These are phyloP conservation scores for Astyanax mexicanus DNA, from an alignment of 2,797 vertebrate genomes.

Conservation along the genomic window DNA sequence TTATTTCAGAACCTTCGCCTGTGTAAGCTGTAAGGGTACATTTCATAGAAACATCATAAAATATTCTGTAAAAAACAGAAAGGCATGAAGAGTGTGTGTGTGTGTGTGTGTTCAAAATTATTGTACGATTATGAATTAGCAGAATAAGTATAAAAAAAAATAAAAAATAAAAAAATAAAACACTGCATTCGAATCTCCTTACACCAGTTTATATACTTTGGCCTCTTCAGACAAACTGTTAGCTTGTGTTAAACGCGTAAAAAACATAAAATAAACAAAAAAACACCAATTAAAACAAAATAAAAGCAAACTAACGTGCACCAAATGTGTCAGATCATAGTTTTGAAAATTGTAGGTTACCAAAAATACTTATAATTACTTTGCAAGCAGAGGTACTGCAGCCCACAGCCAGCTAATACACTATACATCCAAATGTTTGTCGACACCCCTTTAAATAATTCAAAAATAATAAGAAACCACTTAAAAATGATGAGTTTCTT, in stretches of 20 bases:
- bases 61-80: constrained; percentile 83
- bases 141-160: constrained; percentile 59
- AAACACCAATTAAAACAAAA: not conserved
- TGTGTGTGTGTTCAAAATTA: constrained; percentile 59
- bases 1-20: constrained; percentile 77
- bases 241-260: not conserved
- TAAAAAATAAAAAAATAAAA: constrained; percentile 57
- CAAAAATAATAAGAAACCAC: too few relatives aligned
- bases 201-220: constrained; percentile 78
- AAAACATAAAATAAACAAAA: constrained; percentile 22
- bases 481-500: too few relatives aligned
- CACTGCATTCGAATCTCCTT: constrained; percentile 67
- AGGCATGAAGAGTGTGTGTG: constrained; percentile 73
- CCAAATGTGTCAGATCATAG: too few relatives aligned
- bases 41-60: constrained; percentile 88
- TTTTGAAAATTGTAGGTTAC: too few relatives aligned
- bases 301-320: too few relatives aligned
- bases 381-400: too few relatives aligned
- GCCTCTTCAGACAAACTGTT: constrained; percentile 67
- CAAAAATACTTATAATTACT: too few relatives aligned
- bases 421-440: too few relatives aligned
- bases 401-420: too few relatives aligned
- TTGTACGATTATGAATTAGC: too few relatives aligned
- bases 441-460: too few relatives aligned
- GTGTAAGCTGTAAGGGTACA: constrained; percentile 79